These are phyloP conservation scores for Agrotis segetum DNA, from an alignment of 2,888 invertebrate species.

Conservation along the genomic window DNA sequence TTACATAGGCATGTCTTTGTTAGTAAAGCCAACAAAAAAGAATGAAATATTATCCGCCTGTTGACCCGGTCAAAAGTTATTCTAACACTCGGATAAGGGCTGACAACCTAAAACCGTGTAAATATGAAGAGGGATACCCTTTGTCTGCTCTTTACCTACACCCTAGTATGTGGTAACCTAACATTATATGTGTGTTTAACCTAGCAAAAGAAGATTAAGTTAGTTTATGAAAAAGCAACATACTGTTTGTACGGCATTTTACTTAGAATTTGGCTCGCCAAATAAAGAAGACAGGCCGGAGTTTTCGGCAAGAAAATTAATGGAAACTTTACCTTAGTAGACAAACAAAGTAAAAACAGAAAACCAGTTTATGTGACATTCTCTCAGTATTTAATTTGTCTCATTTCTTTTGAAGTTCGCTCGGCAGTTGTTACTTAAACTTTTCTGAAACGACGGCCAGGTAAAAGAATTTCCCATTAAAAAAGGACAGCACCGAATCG, in stretches of 20 bases:
- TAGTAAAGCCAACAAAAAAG: conserved; percentile 9
- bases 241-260: background rate
- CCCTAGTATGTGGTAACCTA: conserved; percentile 3
- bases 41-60: conserved; percentile 21
- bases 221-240: conserved; percentile 23
- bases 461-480: conserved; percentile 87
- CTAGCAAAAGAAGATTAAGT: conserved; percentile 34
- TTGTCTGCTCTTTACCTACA: conserved; percentile 24
- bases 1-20: background rate
- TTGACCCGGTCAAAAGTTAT: conserved; percentile 52
- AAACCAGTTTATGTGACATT: conserved; percentile 50
- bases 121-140: conserved; percentile 43
- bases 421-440: conserved; percentile 76
- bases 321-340: conserved; percentile 29
- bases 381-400: conserved; percentile 79
- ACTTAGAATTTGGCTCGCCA: conserved; percentile 8
- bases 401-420: conserved; percentile 82
- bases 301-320: conserved; percentile 49
- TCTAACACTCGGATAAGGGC: conserved; percentile 46
- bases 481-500: conserved; percentile 85
- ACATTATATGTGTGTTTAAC: conserved; percentile 19
- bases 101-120: conserved; percentile 47
- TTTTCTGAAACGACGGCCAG: conserved; percentile 76
- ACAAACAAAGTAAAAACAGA: conserved; percentile 40
- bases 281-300: conserved; percentile 23